Conservation (phyloP, 2,888 invertebrate species). For the Steinernema hermaphroditum region DNA sequence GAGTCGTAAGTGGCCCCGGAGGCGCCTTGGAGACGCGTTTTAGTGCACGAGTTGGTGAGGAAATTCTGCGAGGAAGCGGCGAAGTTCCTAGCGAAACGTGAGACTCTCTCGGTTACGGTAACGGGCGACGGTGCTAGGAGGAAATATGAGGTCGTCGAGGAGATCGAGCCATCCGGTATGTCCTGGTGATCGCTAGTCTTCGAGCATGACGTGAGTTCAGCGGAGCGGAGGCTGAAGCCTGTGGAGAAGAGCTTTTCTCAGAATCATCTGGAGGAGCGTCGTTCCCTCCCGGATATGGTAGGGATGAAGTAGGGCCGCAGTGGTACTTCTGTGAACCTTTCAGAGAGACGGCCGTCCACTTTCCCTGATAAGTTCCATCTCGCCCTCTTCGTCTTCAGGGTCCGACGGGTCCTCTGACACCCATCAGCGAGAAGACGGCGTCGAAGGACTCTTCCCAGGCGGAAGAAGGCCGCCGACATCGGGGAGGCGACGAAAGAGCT, state of each 20-base stretch:
- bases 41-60: constrained; percentile 4
- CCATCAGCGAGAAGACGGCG: not conserved
- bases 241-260: not conserved
- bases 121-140: not conserved
- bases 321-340: not conserved
- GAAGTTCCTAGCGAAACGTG: not conserved
- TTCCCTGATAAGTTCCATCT: not conserved
- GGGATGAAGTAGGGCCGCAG: not conserved
- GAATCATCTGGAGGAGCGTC: not conserved
- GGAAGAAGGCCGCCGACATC: not conserved
- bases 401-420: not conserved
- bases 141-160: not conserved
- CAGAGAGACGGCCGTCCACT: not conserved
- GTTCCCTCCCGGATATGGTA: not conserved
- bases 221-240: not conserved
- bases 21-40: not conserved
- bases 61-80: not conserved
- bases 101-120: constrained; percentile 12
- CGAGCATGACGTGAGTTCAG: not conserved
- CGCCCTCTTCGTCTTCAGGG: not conserved
- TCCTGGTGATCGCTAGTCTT: not conserved
- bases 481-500: not conserved
- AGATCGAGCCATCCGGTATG: not conserved
- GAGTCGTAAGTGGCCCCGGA: not conserved
- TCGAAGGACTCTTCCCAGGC: not conserved